These are phyloP conservation scores for Strigamia crassipes DNA, from an alignment of 2,888 invertebrate genomes.

Conservation along the genomic window DNA sequence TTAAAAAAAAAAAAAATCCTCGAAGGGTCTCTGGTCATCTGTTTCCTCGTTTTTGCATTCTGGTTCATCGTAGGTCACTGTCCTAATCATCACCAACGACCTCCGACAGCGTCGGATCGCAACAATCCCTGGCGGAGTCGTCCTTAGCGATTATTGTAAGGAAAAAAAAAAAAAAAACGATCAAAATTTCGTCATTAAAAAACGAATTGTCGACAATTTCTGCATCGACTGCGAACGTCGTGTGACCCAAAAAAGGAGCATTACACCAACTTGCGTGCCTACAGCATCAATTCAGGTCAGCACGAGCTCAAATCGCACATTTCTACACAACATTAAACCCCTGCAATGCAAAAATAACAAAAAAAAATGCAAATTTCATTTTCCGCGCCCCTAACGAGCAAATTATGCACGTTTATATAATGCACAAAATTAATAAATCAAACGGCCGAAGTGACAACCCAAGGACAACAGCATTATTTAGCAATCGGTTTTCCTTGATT, in stretches of 20 bases:
- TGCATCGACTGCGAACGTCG: not conserved
- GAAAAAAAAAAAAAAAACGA: too few relatives aligned
- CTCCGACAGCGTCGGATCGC: not conserved
- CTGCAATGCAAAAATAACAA: too few relatives aligned
- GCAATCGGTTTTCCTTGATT: too few relatives aligned
- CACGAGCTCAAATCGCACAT: not conserved
- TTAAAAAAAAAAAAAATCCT: not conserved
- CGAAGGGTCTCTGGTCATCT: not conserved
- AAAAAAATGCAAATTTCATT: too few relatives aligned
- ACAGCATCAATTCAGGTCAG: not conserved
- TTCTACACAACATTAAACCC: not conserved
- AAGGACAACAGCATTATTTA: too few relatives aligned
- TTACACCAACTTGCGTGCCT: not conserved
- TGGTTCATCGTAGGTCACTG: conserved; percentile 13
- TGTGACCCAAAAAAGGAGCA: conserved; percentile 44
- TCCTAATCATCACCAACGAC: not conserved
- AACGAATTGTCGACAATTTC: not conserved
- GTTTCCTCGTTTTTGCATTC: conserved; percentile 22
- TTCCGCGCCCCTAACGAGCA: too few relatives aligned
- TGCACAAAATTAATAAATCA: too few relatives aligned
- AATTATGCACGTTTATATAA: too few relatives aligned
- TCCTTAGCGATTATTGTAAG: too few relatives aligned
- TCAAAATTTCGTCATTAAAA: not conserved
- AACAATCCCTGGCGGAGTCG: too few relatives aligned
- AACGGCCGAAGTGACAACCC: too few relatives aligned